Evolutionary conservation across 2,888 invertebrate genomes (phyloP), one percentile per base, ranked within the genome.

Genomic region (Mythimna albipuncta): DNA sequence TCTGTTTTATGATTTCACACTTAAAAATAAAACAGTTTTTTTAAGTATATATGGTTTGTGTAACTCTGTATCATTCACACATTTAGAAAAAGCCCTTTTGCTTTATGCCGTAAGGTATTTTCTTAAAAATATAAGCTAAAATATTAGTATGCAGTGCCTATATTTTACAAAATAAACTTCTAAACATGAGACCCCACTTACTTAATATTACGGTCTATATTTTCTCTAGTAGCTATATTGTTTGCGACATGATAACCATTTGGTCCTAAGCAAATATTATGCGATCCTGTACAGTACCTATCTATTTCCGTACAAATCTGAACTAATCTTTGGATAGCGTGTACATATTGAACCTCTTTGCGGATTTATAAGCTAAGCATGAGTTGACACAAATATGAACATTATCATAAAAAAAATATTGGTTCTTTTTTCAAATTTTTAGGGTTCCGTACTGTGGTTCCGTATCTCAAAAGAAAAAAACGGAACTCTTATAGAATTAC

Each of bases 241-340:
- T 77, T 79, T 44, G 57, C 55, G 41, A 61, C 6, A 66, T 52
- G 54, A 64, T 66, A 54, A 65, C 58, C 26, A 55, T 47, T 81
- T 61, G 3, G 52, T 77, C 77, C 79, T 67, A 67, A 77, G 38
- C 61, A 70, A 77, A 79, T 71, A 77, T 77, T 64, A 61, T 65
- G 13, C 13, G 21, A 57, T 62, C 57, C n/a, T n/a, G 16, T 47
- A 44, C 16, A 41, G n/a, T 55, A 47, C 2, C 10, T 58, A 21
- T 35, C 9, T 66, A 63, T 64, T 57, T 64, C 47, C 57, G 52
- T 41, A 70, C 54, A 70, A 63, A 67, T 61, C 59, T 55, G 9
- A 57, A 57, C 44, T 67, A 61, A 79, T 70, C 52, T 52, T 52
- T 1, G 2, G n/a, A 63, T 69, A 54, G 35, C 11, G 38, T 19